Base-by-base conservation (phyloP, 2,888 invertebrate species). In the Lomographa bimaculata region DNA sequence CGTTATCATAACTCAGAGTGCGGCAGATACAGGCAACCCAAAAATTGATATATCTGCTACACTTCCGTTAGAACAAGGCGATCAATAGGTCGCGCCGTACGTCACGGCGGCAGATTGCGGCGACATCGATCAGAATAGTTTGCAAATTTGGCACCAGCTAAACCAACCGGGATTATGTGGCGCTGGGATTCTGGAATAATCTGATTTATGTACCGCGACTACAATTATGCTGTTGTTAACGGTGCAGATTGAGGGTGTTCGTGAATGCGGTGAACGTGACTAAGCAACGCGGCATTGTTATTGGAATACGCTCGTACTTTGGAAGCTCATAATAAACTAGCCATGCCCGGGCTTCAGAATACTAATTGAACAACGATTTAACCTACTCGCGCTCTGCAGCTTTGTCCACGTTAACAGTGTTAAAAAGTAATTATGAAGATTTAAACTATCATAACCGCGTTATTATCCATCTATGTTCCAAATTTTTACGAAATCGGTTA, bases 91-190 rank as follows among this genome's bases (percentile, higher is more conserved):
- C 54, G 58, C 54, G 56, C 50, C 60, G 60, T 67, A 64, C 60
- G 70, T 73, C 71, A 71, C 54, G 47, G 60, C 50, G 61, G 68
- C 72, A 74, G 64, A 72, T 74, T 79, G 79, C 68, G 76, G 78
- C 52, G 72, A 76, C 79, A 79, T 78, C 72, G 66, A 78, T 79
- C 79, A 77, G 65, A 68, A 71, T 68, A 71, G 75, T 71, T 71
- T 72, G 69, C 74, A 75, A 78, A 81, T 78, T 81, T 81, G 79
- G 75, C 79, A 79, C 72, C 73, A 64, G 71, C 65, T 67, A 66
- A 54, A 67, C 74, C 70, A 59, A 67, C 65, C 64, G 64, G 72
- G 75, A 73, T 78, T 79, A 65, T 59, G 56, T 59, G 60, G 54
- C 54, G 57, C 40, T 43, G 47, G 57, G 50, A 60, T 62, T 64